Conservation (phyloP, 2,888 invertebrate species). For the Spodoptera littoralis region DNA sequence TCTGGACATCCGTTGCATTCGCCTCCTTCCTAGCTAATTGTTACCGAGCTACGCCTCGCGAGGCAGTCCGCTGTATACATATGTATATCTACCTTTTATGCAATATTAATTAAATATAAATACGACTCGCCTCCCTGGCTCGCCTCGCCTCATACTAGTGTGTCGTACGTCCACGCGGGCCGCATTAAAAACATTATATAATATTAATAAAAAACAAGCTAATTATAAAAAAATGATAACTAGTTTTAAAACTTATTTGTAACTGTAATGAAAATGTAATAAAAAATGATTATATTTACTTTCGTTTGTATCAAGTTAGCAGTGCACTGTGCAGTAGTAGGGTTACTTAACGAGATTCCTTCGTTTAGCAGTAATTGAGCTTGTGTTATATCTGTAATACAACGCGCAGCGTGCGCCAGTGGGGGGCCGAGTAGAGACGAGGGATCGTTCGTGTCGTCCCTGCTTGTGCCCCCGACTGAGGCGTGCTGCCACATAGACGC, state of each 20-base stretch:
- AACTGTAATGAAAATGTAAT: slow-evolving; percentile 79
- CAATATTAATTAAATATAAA: slow-evolving; percentile 45
- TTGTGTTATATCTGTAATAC: slow-evolving; percentile 49
- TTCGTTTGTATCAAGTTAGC: slow-evolving; percentile 57
- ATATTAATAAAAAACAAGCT: slow-evolving; percentile 69
- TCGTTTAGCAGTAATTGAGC: slow-evolving; percentile 59
- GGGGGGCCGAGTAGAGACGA: slow-evolving; percentile 6
- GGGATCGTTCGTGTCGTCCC: too few species aligned
- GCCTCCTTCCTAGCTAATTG: slow-evolving; percentile 48
- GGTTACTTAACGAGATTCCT: slow-evolving; percentile 64
- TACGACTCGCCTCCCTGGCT: slow-evolving; percentile 29
- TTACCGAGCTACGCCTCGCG: slow-evolving; percentile 41
- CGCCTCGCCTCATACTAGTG: slow-evolving; percentile 35
- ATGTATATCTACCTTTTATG: slow-evolving; percentile 46
- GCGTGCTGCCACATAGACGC: slow-evolving; percentile 54
- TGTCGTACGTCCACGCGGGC: slow-evolving; percentile 63
- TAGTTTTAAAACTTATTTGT: slow-evolving; percentile 79
- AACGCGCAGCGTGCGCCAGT: slow-evolving; percentile 35
- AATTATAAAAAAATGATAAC: slow-evolving; percentile 73
- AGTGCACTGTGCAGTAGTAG: slow-evolving; percentile 62
- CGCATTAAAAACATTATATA: slow-evolving; percentile 59
- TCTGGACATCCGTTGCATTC: slow-evolving; percentile 14
- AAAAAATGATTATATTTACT: slow-evolving; percentile 59
- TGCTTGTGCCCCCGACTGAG: slow-evolving; percentile 44
- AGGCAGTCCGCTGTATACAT: slow-evolving; percentile 41